Base-by-base conservation (phyloP, 2,888 invertebrate species). In the Yponomeuta cagnagella region DNA sequence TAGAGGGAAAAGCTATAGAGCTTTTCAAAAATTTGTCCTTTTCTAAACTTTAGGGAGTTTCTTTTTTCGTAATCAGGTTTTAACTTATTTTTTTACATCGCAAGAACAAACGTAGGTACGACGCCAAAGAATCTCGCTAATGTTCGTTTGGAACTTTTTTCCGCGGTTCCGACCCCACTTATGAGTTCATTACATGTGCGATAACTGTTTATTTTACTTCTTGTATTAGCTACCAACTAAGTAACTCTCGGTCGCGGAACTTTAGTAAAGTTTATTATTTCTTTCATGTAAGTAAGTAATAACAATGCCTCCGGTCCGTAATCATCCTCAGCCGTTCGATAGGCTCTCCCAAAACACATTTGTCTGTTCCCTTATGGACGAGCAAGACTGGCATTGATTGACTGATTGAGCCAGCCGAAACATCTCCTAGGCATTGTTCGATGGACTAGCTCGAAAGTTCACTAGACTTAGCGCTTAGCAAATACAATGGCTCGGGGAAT, bases 371-470 rank as follows among this genome's bases (percentile, higher is more conserved):
- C 4, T 63, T 23, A 64, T 23, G 10, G n/a, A 64, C 31, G 10
- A 10, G 31, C 64, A 10, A 10, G 30, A 30, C n/a, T 31, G 64
- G 10, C 64, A 64, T 64, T 64, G 64, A 64, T 64, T 64, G 64
- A 64, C n/a, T 64, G 64, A 64, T 64, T 23, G 64, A 30, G 30
- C 30, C 64, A 64, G 31, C 23, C 64, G 64, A 64, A 64, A 31
- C 64, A 30, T 64, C 30, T 30, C 30, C 31, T 10, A 64, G 23
- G 5, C 31, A 64, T 23, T 31, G 64, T 31, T 64, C 30, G 64
- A 30, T 9, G 8, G 31, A 6, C 30, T 64, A 64, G 52, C 52
- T 58, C 31, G 63, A 63, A 63, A 64, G 64, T 64, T 58, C 12
- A 30, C n/a, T 23, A 23, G 31, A 23, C 64, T 64, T 23, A 23